These are phyloP conservation scores for Podilymbus podiceps DNA, from an alignment of 2,113 vertebrate genomes.

Conservation along the genomic window DNA sequence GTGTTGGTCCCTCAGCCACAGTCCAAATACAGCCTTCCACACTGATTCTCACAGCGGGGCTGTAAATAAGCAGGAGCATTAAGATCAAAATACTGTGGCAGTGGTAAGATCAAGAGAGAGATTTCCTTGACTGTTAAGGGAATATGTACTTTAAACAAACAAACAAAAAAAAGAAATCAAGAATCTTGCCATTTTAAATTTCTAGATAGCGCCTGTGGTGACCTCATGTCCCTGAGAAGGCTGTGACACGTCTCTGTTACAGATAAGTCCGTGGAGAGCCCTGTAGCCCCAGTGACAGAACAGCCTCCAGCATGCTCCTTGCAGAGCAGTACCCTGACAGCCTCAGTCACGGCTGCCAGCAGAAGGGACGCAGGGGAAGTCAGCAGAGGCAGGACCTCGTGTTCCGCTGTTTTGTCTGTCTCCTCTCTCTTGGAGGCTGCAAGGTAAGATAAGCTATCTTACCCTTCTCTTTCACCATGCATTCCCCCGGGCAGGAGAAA, in stretches of 20 bases:
- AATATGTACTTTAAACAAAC: neutral
- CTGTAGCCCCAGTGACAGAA: neutral
- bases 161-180: neutral
- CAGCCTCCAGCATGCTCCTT: rapidly evolving
- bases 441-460: neutral
- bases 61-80: neutral
- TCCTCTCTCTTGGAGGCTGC: neutral
- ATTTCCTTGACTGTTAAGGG: neutral
- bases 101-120: neutral
- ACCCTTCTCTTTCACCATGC: neutral
- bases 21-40: neutral
- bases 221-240: neutral
- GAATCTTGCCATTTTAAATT: neutral
- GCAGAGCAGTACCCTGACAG: neutral
- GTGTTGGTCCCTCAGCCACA: neutral
- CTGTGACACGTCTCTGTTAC: neutral
- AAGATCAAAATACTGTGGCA: neutral
- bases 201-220: neutral
- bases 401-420: neutral
- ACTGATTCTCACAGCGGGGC: neutral
- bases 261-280: neutral
- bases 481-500: neutral
- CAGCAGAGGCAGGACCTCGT: neutral
- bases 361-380: neutral
- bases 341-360: neutral